phyloP scores from a whole-genome alignment of 2,797 vertebrate species.

The Chelon labrosus region DNA sequence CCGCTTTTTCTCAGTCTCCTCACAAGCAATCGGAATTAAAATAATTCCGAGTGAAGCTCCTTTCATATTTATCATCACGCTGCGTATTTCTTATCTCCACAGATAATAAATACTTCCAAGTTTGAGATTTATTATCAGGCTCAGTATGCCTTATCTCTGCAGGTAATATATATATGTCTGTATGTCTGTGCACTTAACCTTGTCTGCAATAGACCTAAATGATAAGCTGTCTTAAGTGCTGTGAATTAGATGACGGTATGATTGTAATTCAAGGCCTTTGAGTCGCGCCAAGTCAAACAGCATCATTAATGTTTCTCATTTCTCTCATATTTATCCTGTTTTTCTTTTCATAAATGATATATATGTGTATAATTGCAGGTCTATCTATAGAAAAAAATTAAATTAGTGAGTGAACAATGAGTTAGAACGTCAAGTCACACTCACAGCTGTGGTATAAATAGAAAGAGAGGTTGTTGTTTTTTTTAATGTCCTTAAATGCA shows the following conservation, averaged over 20 bases:
- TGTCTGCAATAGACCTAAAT: slow-evolving; percentile 28
- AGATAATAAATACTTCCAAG: slow-evolving; percentile 60
- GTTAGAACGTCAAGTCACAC: neutral
- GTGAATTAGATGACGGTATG: slow-evolving; percentile 35
- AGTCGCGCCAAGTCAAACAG: slow-evolving; percentile 33
- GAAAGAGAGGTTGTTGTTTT: slow-evolving; percentile 5
- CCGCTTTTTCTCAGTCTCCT: slow-evolving; percentile 37
- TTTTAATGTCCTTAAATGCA: neutral
- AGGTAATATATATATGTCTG: slow-evolving; percentile 49
- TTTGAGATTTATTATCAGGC: slow-evolving; percentile 52
- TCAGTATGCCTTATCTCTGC: slow-evolving; percentile 54
- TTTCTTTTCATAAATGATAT: slow-evolving; percentile 11
- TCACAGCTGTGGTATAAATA: neutral
- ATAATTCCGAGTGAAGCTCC: slow-evolving; percentile 35
- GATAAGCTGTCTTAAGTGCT: slow-evolving; percentile 60
- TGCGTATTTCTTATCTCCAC: slow-evolving; percentile 45
- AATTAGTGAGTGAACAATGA: neutral
- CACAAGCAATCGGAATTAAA: slow-evolving; percentile 35
- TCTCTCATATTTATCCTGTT: neutral
- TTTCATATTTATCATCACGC: slow-evolving; percentile 50
- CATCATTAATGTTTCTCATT: slow-evolving; percentile 21
- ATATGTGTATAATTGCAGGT: neutral
- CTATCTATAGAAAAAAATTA: neutral
- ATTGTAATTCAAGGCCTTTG: slow-evolving; percentile 51
- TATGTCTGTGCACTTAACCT: slow-evolving; percentile 69